Evolutionary conservation across 2,113 vertebrate genomes (phyloP), one percentile per base, ranked within the genome.

Genomic region (Entomyzon cyanotis): DNA sequence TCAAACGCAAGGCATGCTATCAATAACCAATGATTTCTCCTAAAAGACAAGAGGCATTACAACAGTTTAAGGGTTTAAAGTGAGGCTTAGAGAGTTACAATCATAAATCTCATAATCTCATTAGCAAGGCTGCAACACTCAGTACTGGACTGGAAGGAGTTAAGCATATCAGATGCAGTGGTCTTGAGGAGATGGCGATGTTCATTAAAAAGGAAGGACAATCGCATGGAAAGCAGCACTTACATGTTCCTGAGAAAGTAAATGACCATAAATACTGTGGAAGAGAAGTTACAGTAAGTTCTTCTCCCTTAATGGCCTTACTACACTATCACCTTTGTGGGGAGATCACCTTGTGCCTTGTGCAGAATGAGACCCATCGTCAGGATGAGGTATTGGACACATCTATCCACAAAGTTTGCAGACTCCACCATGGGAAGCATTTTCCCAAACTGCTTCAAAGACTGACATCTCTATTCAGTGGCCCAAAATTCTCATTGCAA

Each of bases 31-130:
- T 87, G 15, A 84, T 31, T 92, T 93, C 47, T 16, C 17, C 67
- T 59, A 20, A 73, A 95, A 78, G 59, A 63, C 69, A 74, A 96
- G 73, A 94, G 35, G 64, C 10, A 68, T 84, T 90, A 90, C 56
- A 93, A 58, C 60, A 89, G 60, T 88, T 81, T 49, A 90, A 63
- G 64, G 7, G 41, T 95, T 91, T 95, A 80, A 93, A 90, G 44
- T 44, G 44, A 81, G 46, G 85, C 69, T 92, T 85, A 91, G 39
- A 82, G 93, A 86, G 75, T 93, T 92, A 89, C 55, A 63, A 21
- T 59, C 73, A 90, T 35, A 64, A 96, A 85, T 88, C 94, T 47
- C n/a, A 68, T 90, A 84, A 95, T 84, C 84, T 91, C 80, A 84
- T 86, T 82, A 94, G 41, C 56, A 80, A 76, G 37, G 24, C 67